A percentile compares a stretch with the other conserved stretches of the same genome.
phyloP scores from a whole-genome alignment of 2,113 vertebrate species.

The Eubucco bourcierii region DNA sequence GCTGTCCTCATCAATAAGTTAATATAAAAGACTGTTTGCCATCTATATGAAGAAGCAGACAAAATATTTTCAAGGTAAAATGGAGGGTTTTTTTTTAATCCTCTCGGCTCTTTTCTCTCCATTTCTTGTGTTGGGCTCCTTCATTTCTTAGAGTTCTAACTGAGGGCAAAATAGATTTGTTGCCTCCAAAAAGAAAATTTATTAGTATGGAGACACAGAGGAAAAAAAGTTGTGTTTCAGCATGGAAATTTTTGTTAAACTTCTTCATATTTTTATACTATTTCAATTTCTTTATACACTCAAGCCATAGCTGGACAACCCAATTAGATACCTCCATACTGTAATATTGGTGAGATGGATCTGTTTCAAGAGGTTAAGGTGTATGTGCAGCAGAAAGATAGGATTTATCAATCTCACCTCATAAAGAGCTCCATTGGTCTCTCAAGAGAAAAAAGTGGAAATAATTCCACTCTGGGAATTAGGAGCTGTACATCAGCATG shows the following conservation, averaged over 20 bases:
- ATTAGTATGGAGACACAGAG: background rate
- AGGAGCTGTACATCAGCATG: background rate
- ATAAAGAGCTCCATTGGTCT: accelerated
- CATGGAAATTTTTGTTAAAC: background rate
- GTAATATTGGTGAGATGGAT: background rate
- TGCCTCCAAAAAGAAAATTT: background rate
- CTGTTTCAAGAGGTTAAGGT: background rate
- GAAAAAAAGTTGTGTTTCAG: background rate
- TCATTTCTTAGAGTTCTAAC: background rate
- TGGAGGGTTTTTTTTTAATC: accelerated
- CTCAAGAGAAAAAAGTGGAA: background rate
- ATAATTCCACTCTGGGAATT: background rate
- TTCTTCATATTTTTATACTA: background rate
- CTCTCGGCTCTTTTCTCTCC: background rate
- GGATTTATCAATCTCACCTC: accelerated
- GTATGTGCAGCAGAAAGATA: background rate
- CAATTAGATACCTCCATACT: background rate
- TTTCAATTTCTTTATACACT: background rate
- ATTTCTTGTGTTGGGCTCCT: background rate
- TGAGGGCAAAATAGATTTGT: accelerated
- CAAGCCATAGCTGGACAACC: background rate
- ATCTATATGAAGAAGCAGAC: background rate
- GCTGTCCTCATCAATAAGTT: background rate
- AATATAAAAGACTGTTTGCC: background rate
- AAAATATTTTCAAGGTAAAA: background rate